Evolutionary conservation across 2,797 vertebrate species (phyloP), one percentile per base, ranked within the genome.

Genomic region (Chloroceryle amazona): DNA sequence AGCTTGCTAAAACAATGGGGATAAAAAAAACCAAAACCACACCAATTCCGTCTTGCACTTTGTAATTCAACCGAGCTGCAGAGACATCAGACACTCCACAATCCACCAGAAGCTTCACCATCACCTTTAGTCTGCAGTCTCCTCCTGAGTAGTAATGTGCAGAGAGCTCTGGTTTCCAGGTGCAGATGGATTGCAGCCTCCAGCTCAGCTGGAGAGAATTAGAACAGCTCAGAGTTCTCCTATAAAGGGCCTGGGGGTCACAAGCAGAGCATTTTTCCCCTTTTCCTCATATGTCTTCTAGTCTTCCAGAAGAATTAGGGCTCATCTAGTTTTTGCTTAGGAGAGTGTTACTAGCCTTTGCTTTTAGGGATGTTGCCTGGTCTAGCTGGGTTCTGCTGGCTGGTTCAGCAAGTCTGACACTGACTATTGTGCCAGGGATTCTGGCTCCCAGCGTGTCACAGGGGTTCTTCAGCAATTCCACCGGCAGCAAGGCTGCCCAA

Each of bases 241-340:
- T 76, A 9, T 66, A 72, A 79, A 93, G 42, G 44, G 41, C 28
- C 51, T 20, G 39, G 78, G 22, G 13, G 37, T 6, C 11, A 0
- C 2, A 1, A 6, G 0, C 0, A 19, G 3, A 1, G 1, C 2
- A 4, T 0, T 71, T 80, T 70, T 51, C 13, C 0, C 4, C 2
- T 44, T 82, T 31, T 29, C 6, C 2, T 46, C 4, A 33, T 10
- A 49, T 49, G 6, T 9, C 22, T 31, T 10, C 2, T 3, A 3
- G 12, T 49, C 5, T 86, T 60, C 7, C 0, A 18, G 15, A 2
- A 44, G 75, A 57, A 8, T 55, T 31, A 49, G 31, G 23, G 18
- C 6, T 81, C 15, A 44, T 33, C 4, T 21, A 29, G 25, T 0
- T 72, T 68, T 66, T 73, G 10, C 15, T 47, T 37, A 10, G 23